These are phyloP conservation scores for Mycteria americana DNA, from an alignment of 2,797 vertebrate species.

Conservation along the genomic window DNA sequence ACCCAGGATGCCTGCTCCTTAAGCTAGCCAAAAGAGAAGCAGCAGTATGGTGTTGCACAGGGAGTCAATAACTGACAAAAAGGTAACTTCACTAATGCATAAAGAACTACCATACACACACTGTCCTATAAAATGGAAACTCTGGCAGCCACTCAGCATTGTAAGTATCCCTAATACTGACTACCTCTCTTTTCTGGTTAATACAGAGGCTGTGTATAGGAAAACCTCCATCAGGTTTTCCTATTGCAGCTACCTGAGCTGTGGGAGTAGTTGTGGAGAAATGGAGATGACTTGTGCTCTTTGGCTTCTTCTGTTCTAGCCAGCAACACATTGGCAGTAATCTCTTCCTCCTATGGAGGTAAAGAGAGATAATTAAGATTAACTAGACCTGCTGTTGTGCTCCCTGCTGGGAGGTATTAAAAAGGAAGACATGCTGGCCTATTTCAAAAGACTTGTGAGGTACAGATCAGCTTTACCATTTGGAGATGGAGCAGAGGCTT, in stretches of 20 bases:
- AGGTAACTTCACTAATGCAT: background rate
- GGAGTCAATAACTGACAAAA: background rate
- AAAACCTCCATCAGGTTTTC: background rate
- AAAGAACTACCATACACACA: background rate
- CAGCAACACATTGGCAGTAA: conserved; percentile 14
- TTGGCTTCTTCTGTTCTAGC: conserved; percentile 15
- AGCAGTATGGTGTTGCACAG: background rate
- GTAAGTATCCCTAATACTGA: background rate
- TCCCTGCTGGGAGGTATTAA: conserved; percentile 32
- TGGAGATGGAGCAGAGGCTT: background rate
- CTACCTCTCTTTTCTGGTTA: background rate
- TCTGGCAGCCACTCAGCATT: background rate
- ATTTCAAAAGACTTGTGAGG: conserved; percentile 14
- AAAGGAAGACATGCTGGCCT: background rate
- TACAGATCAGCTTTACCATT: background rate
- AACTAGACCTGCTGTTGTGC: conserved; percentile 30
- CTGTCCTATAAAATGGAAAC: background rate
- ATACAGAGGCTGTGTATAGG: background rate
- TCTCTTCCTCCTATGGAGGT: conserved; percentile 41
- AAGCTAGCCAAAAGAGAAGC: background rate
- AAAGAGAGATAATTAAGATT: conserved; percentile 59
- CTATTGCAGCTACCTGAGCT: background rate
- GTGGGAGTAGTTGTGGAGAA: background rate
- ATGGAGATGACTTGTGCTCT: background rate
- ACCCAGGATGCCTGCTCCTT: background rate